Evolutionary conservation across 2,113 vertebrate genomes (phyloP).

Genomic region (Oplegnathus fasciatus): DNA sequence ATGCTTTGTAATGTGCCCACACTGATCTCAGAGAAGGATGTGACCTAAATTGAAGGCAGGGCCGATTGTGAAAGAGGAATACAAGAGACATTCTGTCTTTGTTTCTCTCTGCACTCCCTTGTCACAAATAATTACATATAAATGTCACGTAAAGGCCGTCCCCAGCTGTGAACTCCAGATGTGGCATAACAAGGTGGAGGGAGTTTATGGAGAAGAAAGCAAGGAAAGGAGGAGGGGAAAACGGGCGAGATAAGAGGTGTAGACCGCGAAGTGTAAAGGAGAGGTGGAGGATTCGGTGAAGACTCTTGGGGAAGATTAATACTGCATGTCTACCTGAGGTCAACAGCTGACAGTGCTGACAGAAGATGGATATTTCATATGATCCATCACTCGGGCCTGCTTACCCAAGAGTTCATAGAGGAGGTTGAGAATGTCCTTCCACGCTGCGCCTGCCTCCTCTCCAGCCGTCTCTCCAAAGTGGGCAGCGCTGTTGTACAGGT

Average conservation of each 20-base stretch:
- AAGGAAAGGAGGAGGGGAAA: not conserved
- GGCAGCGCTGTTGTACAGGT: conserved; percentile 92
- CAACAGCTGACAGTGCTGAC: conserved; percentile 49
- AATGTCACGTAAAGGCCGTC: conserved; percentile 35
- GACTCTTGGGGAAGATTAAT: conserved; percentile 56
- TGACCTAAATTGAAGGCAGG: conserved; percentile 19
- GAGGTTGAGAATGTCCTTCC: conserved; percentile 96
- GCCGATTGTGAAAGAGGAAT: not conserved
- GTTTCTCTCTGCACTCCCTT: conserved; percentile 12
- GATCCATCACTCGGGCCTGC: conserved; percentile 45
- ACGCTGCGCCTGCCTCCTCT: conserved; percentile 89
- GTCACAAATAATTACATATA: conserved; percentile 32
- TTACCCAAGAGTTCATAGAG: conserved; percentile 95
- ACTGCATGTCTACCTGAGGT: conserved; percentile 43
- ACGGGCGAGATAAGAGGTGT: not conserved
- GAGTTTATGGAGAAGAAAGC: not conserved
- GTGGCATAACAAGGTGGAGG: not conserved
- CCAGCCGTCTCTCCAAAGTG: conserved; percentile 92
- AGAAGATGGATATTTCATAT: conserved; percentile 42
- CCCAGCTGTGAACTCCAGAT: conserved; percentile 42
- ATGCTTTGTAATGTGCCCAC: conserved; percentile 21
- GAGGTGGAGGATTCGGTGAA: conserved; percentile 5
- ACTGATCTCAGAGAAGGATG: conserved; percentile 26
- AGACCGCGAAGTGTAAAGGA: conserved; percentile 12
- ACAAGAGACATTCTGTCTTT: conserved; percentile 11